Evolutionary conservation across 2,888 invertebrate species (phyloP).

Genomic region (Schizotus pectinicornis): DNA sequence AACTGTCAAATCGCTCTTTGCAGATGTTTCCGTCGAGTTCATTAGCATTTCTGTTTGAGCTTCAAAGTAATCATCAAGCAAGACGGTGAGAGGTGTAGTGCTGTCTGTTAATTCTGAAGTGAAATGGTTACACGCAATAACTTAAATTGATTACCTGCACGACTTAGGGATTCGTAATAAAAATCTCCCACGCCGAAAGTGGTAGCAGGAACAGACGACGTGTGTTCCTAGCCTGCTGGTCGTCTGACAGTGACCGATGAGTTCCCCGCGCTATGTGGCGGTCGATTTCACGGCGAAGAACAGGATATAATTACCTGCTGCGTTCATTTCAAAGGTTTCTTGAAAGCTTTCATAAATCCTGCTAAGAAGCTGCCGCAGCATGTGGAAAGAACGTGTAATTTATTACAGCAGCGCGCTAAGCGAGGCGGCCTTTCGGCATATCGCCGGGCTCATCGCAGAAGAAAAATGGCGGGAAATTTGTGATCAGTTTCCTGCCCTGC

Average conservation of each 20-base stretch:
- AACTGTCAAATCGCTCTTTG: too few relatives aligned
- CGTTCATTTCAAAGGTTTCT: conserved; percentile 40
- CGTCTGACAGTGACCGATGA: conserved; percentile 31
- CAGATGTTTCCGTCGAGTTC: too few relatives aligned
- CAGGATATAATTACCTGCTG: conserved; percentile 49
- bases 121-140: too few relatives aligned
- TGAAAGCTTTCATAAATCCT: conserved; percentile 38
- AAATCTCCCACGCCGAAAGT: conserved; percentile 21
- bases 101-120: too few relatives aligned
- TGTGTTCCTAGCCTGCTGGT: conserved; percentile 27
- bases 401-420: conserved; percentile 24
- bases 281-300: conserved; percentile 45
- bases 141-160: conserved; percentile 16
- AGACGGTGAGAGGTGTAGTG: too few relatives aligned
- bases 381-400: conserved; percentile 36
- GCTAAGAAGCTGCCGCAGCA: conserved; percentile 25
- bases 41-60: too few relatives aligned
- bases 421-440: conserved; percentile 9
- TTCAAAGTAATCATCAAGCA: too few relatives aligned
- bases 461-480: conserved; percentile 27
- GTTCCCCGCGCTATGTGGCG: conserved; percentile 39
- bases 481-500: conserved; percentile 14
- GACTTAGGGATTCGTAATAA: conserved; percentile 26
- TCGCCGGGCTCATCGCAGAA: background rate
- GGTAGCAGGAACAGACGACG: conserved; percentile 30